Conservation (phyloP, 2,888 invertebrate genomes). For the Girardia tigrina region DNA sequence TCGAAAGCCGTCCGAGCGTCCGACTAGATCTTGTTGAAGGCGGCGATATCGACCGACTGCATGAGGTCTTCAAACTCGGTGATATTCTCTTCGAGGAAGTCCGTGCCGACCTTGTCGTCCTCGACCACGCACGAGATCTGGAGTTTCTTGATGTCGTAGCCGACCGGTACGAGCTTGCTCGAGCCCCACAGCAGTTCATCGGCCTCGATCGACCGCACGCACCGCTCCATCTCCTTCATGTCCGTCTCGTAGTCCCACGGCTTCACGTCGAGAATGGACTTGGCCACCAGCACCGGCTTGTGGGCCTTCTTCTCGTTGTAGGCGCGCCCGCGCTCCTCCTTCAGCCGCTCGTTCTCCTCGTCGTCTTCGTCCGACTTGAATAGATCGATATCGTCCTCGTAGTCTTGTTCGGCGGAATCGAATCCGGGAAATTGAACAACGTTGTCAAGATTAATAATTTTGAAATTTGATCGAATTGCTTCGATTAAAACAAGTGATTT, state of each 20-base stretch:
- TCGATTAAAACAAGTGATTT: no score
- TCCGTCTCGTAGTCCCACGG: conserved; percentile 92
- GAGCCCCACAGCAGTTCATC: conserved; percentile 88
- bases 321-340: conserved; percentile 66
- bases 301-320: conserved; percentile 85
- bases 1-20: no score
- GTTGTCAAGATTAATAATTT: background rate
- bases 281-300: conserved; percentile 66
- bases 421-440: background rate
- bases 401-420: conserved; percentile 45
- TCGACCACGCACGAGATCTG: conserved; percentile 38
- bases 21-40: conserved; percentile 61
- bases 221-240: conserved; percentile 67
- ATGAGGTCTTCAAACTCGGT: conserved; percentile 75
- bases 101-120: conserved; percentile 53
- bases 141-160: conserved; percentile 38
- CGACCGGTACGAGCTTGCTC: conserved; percentile 38
- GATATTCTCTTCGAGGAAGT: conserved; percentile 65
- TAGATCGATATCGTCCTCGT: conserved; percentile 63
- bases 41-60: conserved; percentile 89
- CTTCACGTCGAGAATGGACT: conserved; percentile 81
- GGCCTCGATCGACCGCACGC: conserved; percentile 67
- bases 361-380: conserved; percentile 76
- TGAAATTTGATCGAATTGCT: no score
- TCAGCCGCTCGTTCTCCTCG: conserved; percentile 69